phyloP scores from a whole-genome alignment of 2,113 vertebrate genomes.

The Raja brachyura region DNA sequence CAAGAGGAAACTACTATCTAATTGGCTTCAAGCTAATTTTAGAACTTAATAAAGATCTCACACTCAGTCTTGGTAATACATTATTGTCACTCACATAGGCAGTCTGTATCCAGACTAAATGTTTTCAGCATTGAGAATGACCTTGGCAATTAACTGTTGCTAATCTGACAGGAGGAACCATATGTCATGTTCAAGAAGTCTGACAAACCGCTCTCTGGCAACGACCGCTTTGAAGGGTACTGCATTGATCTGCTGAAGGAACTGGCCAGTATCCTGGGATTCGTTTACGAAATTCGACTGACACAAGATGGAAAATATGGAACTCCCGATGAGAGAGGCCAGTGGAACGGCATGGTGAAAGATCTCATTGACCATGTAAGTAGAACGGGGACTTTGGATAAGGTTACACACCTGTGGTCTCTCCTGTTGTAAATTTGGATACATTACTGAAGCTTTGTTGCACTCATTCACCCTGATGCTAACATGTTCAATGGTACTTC shows the following conservation, averaged over 20 bases:
- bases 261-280: constrained; percentile 83
- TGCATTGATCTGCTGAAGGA: constrained; percentile 95
- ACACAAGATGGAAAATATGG: constrained; percentile 91
- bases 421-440: not conserved
- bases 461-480: not conserved
- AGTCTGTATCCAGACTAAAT: not conserved
- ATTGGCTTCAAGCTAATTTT: constrained; percentile 37
- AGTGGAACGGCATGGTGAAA: constrained; percentile 96
- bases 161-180: constrained; percentile 77
- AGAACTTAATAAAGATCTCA: not conserved
- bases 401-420: not conserved
- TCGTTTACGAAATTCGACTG: constrained; percentile 87
- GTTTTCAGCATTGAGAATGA: not conserved
- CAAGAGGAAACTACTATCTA: not conserved
- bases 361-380: constrained; percentile 97
- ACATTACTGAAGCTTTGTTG: not conserved
- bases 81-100: constrained; percentile 29
- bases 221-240: constrained; percentile 94
- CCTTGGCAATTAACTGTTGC: constrained; percentile 26
- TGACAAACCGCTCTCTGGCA: constrained; percentile 83
- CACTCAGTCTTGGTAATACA: not conserved
- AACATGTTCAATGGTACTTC: too few species aligned
- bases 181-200: constrained; percentile 98
- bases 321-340: constrained; percentile 92
- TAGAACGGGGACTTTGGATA: constrained; percentile 39